These are phyloP conservation scores for Premnoplex brunnescens DNA, from an alignment of 2,797 vertebrate genomes.

Conservation along the genomic window DNA sequence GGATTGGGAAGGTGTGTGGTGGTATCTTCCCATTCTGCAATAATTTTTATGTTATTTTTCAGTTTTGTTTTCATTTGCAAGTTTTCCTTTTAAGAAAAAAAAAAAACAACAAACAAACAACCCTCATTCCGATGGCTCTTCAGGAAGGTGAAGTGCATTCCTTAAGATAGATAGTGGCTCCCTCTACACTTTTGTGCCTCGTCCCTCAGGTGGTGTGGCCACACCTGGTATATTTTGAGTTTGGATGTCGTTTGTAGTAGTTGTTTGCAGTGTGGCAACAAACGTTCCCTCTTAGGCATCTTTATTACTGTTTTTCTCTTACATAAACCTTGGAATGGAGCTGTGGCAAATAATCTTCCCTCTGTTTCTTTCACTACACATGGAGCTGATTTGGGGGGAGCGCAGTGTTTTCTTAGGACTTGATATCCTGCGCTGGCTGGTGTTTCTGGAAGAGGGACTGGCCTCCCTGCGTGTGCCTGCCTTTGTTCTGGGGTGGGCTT, in stretches of 20 bases:
- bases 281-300: not conserved
- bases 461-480: not conserved
- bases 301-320: not conserved
- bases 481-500: slow-evolving; percentile 42
- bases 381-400: slow-evolving; percentile 2
- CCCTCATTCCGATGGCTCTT: not conserved
- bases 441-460: not conserved
- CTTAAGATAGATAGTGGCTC: not conserved
- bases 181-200: not conserved
- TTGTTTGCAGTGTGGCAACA: not conserved
- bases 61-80: not conserved
- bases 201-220: not conserved
- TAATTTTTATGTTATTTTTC: not conserved
- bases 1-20: not conserved
- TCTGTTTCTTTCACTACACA: not conserved
- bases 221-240: not conserved
- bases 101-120: too few species aligned
- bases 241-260: not conserved
- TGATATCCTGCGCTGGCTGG: not conserved
- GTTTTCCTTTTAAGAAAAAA: not conserved
- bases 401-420: not conserved
- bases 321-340: not conserved
- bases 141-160: not conserved
- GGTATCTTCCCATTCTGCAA: not conserved
- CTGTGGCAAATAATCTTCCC: not conserved